Base-by-base conservation (phyloP, 2,797 vertebrate genomes). In the Anabacerthia variegaticeps region DNA sequence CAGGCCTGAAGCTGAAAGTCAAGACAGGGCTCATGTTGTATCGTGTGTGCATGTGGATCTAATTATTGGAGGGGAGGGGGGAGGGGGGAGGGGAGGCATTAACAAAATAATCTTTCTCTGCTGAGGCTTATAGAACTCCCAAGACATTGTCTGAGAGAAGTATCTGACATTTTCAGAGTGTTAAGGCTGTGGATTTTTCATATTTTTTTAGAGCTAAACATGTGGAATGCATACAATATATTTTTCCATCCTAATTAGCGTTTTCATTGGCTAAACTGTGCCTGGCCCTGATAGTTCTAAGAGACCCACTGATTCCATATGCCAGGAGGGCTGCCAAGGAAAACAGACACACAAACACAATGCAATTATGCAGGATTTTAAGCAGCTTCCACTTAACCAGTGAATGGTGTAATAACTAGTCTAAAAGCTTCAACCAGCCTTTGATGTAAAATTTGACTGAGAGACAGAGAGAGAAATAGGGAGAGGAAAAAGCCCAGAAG, bases 221-320 rank as follows among this genome's bases (percentile, higher is more conserved):
- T 58, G 41, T 76, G 71, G 69, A 61, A 73, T 0, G 3, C 55
- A 85, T 63, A 56, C 28, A 67, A 30, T 74, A 16, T 51, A 32
- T 86, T 92, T 94, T 86, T 85, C 34, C 71, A 41, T 61, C 82
- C 63, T 61, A 87, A 89, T 77, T 87, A 82, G 8, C 80, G 54
- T 88, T 90, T 87, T 92, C 49, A 10, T 37, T 92, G 85, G 48
- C 44, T 56, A 67, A 89, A 82, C 59, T 54, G 12, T 83, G 55
- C 39, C 82, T 71, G 59, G 56, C n/a, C 43, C 14, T 7, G 12
- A 34, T 51, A 46, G 37, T 74, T 88, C n/a, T 72, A 34, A 19
- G 65, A 91, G 27, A 68, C 10, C 12, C 28, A 65, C 14, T 51
- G 49, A 65, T 61, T 88, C 41, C 72, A 46, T 28, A 26, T 0